Conservation (phyloP, 2,113 vertebrate genomes). For the Aleadryas rufinucha region DNA sequence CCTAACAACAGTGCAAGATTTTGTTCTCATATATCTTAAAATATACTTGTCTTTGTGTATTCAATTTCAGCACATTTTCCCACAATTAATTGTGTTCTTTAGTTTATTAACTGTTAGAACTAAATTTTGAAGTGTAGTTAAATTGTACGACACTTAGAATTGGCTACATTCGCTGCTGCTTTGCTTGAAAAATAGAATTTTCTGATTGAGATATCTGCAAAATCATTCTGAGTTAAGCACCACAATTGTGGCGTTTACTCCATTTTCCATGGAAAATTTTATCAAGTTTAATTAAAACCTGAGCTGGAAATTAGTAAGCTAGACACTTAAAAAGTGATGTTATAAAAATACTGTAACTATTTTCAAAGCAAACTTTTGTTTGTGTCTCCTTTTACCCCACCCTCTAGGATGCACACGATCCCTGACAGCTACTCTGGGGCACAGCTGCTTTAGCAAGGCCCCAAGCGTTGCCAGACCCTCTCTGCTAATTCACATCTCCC, state of each 20-base stretch:
- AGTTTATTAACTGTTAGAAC: background rate
- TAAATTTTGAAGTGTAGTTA: background rate
- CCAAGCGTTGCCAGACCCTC: background rate
- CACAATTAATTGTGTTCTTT: background rate
- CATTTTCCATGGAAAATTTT: background rate
- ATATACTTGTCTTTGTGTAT: background rate
- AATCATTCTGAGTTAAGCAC: background rate
- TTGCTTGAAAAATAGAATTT: background rate
- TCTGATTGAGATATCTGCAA: background rate
- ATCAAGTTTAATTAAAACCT: background rate
- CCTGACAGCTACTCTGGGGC: background rate
- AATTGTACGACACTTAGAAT: background rate
- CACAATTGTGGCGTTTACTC: background rate
- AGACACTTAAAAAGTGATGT: background rate
- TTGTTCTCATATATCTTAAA: background rate
- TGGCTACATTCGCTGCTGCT: background rate
- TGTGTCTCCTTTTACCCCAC: accelerated
- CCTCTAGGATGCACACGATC: background rate
- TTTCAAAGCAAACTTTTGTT: background rate
- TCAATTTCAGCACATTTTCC: background rate
- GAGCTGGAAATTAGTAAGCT: background rate
- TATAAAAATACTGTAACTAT: background rate
- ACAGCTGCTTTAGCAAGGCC: background rate
- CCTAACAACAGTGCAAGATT: background rate
- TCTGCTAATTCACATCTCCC: background rate